These are phyloP conservation scores for Onychomys arenicola DNA, from an alignment of 2,797 vertebrate genomes.

Conservation along the genomic window DNA sequence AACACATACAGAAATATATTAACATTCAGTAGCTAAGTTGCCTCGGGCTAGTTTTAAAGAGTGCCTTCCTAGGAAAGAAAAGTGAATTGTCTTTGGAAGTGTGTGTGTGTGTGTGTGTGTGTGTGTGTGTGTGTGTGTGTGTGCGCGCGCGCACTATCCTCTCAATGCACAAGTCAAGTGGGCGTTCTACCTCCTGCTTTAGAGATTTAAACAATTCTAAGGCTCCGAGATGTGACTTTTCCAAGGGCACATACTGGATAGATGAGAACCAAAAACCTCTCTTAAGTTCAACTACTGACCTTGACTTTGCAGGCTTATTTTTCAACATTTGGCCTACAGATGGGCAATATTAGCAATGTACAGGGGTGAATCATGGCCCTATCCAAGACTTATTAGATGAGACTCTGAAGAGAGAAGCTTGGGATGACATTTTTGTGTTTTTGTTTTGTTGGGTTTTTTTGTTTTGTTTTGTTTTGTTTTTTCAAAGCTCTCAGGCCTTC, in stretches of 20 bases:
- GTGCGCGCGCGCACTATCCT: not conserved
- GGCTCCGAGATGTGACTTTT: not conserved
- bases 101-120: not conserved
- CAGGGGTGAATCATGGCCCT: not conserved
- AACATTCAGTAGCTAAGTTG: constrained; percentile 52
- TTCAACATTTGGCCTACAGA: not conserved
- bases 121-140: not conserved
- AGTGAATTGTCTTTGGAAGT: constrained; percentile 24
- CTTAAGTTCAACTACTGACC: not conserved
- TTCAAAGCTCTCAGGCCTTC: not conserved
- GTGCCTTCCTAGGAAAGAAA: constrained; percentile 56
- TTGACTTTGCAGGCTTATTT: not conserved
- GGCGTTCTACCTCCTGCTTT: not conserved
- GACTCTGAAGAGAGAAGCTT: not conserved
- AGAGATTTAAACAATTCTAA: constrained; percentile 23
- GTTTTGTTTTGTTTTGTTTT: no score
- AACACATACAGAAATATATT: constrained; percentile 71
- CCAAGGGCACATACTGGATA: not conserved
- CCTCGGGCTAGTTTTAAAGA: constrained; percentile 66
- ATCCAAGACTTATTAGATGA: not conserved
- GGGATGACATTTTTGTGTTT: not conserved
- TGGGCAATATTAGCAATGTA: not conserved
- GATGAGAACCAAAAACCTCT: not conserved
- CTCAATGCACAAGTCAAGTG: not conserved
- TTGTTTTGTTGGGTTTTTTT: not conserved